phyloP scores from a whole-genome alignment of 1,140 invertebrate species.

The Platyura marginata region DNA sequence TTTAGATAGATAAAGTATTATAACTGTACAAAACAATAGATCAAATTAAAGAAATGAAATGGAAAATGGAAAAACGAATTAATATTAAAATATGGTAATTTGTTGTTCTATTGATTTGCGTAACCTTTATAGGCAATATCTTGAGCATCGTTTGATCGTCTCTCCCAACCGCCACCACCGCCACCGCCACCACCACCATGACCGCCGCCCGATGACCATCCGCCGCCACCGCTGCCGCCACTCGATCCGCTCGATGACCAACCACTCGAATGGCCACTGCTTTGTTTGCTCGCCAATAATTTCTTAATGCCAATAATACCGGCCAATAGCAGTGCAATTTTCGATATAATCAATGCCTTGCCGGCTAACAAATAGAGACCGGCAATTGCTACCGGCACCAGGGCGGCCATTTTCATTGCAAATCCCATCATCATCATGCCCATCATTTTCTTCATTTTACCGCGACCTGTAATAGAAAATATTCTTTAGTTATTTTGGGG shows the following conservation, averaged over 20 bases:
- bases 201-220: slow-evolving; percentile 26
- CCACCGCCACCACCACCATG: slow-evolving; percentile 15
- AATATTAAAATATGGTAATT: no score
- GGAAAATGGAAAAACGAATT: neutral
- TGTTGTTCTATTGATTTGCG: no score
- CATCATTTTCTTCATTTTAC: slow-evolving; percentile 70
- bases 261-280: slow-evolving; percentile 30
- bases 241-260: slow-evolving; percentile 32
- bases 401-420: slow-evolving; percentile 51
- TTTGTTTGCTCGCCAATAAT: slow-evolving; percentile 41
- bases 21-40: neutral
- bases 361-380: slow-evolving; percentile 53
- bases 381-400: slow-evolving; percentile 52
- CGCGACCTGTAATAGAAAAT: slow-evolving; percentile 32
- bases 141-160: slow-evolving; percentile 32
- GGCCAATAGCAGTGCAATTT: slow-evolving; percentile 54
- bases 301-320: slow-evolving; percentile 66
- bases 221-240: slow-evolving; percentile 37
- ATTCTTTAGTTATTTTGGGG: neutral
- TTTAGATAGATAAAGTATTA: no score
- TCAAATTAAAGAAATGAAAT: neutral
- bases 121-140: slow-evolving; percentile 48
- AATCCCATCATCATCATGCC: slow-evolving; percentile 65
- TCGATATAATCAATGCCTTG: slow-evolving; percentile 57
- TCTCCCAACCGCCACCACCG: slow-evolving; percentile 25